Evolutionary conservation across 2,888 invertebrate species (phyloP).

Genomic region (Leptopilina syphax): DNA sequence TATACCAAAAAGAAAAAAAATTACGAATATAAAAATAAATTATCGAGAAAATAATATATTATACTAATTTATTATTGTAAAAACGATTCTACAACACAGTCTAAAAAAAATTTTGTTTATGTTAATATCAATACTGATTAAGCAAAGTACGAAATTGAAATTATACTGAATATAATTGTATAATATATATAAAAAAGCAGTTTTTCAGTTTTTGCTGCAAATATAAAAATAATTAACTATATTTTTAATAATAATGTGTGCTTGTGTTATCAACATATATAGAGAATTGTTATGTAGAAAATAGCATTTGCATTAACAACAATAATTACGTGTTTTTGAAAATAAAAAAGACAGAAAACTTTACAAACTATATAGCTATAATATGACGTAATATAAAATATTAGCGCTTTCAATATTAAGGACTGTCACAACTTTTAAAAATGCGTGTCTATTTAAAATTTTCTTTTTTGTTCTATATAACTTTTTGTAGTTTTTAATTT

Average conservation of each 20-base stretch:
- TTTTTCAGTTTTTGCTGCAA: neutral
- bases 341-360: slow-evolving; percentile 6
- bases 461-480: too few species aligned
- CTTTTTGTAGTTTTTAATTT: neutral
- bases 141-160: slow-evolving; percentile 22
- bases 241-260: neutral
- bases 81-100: slow-evolving; percentile 12
- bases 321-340: slow-evolving; percentile 10
- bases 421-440: slow-evolving; percentile 17
- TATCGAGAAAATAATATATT: too few species aligned
- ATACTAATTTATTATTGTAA: slow-evolving; percentile 1
- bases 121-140: neutral
- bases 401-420: slow-evolving; percentile 22
- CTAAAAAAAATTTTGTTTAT: neutral
- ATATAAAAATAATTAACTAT: neutral
- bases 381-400: neutral
- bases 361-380: neutral
- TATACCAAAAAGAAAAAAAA: neutral
- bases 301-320: slow-evolving; percentile 28
- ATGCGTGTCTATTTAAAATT: neutral
- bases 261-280: slow-evolving; percentile 3
- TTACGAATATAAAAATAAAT: neutral
- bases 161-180: neutral
- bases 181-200: slow-evolving; percentile 6
- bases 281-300: slow-evolving; percentile 10